Base-by-base conservation (phyloP, 2,888 invertebrate species). In the Psylliodes chrysocephalus region DNA sequence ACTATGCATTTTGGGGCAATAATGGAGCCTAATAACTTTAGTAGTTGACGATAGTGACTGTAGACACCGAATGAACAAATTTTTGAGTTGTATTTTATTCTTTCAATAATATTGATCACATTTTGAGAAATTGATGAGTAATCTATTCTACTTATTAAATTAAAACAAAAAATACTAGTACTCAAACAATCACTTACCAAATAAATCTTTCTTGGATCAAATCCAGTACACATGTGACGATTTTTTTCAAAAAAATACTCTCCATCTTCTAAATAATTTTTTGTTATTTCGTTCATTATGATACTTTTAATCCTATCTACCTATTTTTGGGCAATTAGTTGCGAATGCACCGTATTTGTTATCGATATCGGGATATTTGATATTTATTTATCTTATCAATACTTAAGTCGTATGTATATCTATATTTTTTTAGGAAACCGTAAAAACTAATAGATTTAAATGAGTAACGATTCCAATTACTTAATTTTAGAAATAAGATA, bases 141-240 rank as follows among this genome's bases (percentile, higher is more conserved):
- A n/a, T n/a, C n/a, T n/a, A n/a, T n/a, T n/a, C n/a, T n/a, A n/a
- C n/a, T n/a, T n/a, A n/a, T n/a, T n/a, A n/a, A n/a, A n/a, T n/a
- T n/a, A n/a, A n/a, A n/a, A n/a, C n/a, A n/a, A n/a, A n/a, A n/a
- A n/a, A n/a, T n/a, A n/a, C n/a, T n/a, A n/a, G n/a, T n/a, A n/a
- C n/a, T n/a, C n/a, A n/a, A n/a, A n/a, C n/a, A n/a, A n/a, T 14
- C 1, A 54, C 70, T 70, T 49, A 70, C 70, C 62, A 67, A 44
- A 35, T 70, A 70, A 46, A 70, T 63, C 46, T 63, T 69, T 35
- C 28, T 55, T 2, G 69, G 63, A 35, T 67, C 66, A 53, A 67
- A 69, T 15, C 65, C 67, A 17, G 63, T 63, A 42, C 61, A 61
- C 14, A 46, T 64, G 7, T 66, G 35, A 14, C 51, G 12, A 35